These are phyloP conservation scores for Sipha maydis DNA, from an alignment of 2,888 invertebrate genomes.

Conservation along the genomic window DNA sequence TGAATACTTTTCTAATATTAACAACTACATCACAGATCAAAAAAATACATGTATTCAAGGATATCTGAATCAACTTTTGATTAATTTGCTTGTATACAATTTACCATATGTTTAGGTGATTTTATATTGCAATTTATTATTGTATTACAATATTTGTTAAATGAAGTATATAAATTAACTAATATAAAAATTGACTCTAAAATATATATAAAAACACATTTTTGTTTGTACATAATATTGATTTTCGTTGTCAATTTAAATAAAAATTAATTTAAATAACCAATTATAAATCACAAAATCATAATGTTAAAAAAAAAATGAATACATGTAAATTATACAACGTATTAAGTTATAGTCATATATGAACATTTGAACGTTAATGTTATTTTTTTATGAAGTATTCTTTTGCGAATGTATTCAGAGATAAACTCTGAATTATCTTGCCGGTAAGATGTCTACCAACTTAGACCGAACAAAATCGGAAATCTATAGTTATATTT, in stretches of 20 bases:
- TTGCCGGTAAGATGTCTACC: neutral
- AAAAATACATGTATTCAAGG: neutral
- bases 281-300: too few relatives aligned
- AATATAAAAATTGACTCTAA: neutral
- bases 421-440: neutral
- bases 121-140: neutral
- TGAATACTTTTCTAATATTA: neutral
- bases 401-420: neutral
- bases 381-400: neutral
- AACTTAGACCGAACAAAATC: neutral
- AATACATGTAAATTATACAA: too few relatives aligned
- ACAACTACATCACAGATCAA: neutral
- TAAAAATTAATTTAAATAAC: too few relatives aligned
- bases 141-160: neutral
- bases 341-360: too few relatives aligned
- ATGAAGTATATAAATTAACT: neutral
- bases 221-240: neutral
- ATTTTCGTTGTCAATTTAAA: neutral
- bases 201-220: neutral
- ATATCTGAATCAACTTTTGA: neutral
- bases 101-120: neutral
- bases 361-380: too few relatives aligned
- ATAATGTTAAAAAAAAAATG: too few relatives aligned
- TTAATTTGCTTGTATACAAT: neutral
- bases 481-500: neutral